Conservation (phyloP, 2,113 vertebrate genomes). For the Charadrius vociferus region DNA sequence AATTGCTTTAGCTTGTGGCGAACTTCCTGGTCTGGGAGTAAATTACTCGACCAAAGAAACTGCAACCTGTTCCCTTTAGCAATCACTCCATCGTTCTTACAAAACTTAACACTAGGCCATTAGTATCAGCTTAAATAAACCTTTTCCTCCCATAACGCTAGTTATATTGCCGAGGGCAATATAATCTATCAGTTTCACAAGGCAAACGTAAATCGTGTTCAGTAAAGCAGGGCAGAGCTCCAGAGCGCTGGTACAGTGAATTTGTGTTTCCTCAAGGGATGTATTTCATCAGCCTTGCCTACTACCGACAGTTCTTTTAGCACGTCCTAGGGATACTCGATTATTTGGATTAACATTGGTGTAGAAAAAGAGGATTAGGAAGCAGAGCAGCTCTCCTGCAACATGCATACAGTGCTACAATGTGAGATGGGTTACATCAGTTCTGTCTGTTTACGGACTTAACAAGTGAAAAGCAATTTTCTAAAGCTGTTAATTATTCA, state of each 20-base stretch:
- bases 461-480: not conserved
- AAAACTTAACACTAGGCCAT: rapidly evolving
- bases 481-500: conserved; percentile 11
- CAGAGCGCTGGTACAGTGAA: not conserved
- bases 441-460: not conserved
- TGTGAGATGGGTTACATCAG: not conserved
- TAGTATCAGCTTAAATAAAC: rapidly evolving
- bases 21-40: not conserved
- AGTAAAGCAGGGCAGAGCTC: not conserved
- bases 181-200: not conserved
- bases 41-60: rapidly evolving
- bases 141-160: not conserved
- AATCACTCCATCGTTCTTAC: rapidly evolving
- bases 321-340: not conserved
- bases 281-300: not conserved
- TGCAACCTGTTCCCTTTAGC: not conserved
- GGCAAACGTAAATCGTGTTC: not conserved
- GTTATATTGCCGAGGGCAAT: rapidly evolving
- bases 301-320: not conserved
- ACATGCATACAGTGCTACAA: rapidly evolving
- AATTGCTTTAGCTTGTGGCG: rapidly evolving
- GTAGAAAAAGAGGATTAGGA: not conserved
- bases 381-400: not conserved
- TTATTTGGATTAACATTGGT: not conserved
- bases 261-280: not conserved